Conservation (phyloP, 1,140 invertebrate species). For the Penaeus chinensis region DNA sequence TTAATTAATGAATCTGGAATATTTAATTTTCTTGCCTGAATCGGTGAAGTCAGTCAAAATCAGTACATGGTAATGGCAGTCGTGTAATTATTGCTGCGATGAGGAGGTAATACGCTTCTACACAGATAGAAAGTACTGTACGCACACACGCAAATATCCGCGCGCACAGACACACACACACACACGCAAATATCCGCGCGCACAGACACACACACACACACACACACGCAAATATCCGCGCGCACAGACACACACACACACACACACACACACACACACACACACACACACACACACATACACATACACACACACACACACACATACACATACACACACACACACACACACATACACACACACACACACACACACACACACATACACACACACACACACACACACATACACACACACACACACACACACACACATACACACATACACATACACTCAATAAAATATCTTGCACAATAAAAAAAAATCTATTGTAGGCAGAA, state of each 20-base stretch:
- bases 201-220: neutral
- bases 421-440: neutral
- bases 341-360: neutral
- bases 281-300: neutral
- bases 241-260: neutral
- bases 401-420: neutral
- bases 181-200: neutral
- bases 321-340: neutral
- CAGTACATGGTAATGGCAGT: neutral
- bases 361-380: neutral
- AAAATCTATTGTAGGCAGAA: neutral
- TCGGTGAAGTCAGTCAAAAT: neutral
- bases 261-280: neutral
- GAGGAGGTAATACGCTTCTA: neutral
- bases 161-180: neutral
- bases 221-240: neutral
- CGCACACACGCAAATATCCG: neutral
- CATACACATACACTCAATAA: neutral
- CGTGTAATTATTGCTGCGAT: neutral
- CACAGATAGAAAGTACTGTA: neutral
- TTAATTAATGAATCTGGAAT: too few relatives aligned
- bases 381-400: neutral
- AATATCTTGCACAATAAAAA: neutral
- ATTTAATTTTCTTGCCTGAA: too few relatives aligned
- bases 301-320: neutral